phyloP scores from a whole-genome alignment of 2,113 vertebrate species.

The Zosterops lateralis region DNA sequence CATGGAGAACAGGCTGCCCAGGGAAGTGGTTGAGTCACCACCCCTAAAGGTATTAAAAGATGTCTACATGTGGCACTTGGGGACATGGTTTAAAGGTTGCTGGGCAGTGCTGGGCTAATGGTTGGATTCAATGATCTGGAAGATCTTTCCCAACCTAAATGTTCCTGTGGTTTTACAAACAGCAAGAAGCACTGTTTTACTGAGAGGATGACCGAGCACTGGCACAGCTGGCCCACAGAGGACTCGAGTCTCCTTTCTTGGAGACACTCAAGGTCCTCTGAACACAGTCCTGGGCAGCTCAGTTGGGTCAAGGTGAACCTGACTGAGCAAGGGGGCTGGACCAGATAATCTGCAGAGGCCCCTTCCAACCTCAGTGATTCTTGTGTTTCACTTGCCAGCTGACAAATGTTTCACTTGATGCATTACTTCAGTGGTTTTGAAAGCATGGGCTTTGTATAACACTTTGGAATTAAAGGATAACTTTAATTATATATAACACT shows the following conservation, averaged over 20 bases:
- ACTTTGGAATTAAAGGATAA: background rate
- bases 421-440: background rate
- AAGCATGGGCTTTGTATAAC: background rate
- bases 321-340: background rate
- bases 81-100: background rate
- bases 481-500: background rate
- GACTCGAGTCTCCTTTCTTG: background rate
- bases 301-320: background rate
- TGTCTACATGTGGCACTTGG: rapidly evolving
- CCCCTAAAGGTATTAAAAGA: background rate
- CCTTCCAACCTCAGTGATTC: background rate
- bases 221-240: background rate
- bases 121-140: background rate
- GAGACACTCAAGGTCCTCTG: background rate
- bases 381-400: background rate
- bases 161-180: background rate
- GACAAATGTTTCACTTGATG: background rate
- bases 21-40: background rate
- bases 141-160: background rate
- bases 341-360: background rate
- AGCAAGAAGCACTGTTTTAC: background rate
- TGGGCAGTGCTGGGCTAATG: background rate
- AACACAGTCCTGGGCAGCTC: background rate
- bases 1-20: background rate
- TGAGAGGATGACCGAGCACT: background rate